Conservation (phyloP, 2,888 invertebrate species). For the Sinodicranocentrus sp. region DNA sequence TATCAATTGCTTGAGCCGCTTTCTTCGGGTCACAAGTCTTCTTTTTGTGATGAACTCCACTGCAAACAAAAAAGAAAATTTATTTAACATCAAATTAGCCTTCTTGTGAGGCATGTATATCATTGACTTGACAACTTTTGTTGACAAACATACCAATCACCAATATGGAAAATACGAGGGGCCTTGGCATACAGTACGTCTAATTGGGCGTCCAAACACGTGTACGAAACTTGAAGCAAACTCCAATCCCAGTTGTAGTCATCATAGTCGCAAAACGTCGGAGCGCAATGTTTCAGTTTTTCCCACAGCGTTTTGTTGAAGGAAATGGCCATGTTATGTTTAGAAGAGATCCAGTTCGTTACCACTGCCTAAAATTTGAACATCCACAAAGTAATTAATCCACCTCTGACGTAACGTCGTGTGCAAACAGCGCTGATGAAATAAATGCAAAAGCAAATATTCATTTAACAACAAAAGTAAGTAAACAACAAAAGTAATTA, state of each 20-base stretch:
- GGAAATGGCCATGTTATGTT: conserved; percentile 99
- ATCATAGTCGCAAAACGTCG: conserved; percentile 96
- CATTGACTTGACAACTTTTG: too few species aligned
- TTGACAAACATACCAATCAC: conserved; percentile 99
- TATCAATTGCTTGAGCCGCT: conserved; percentile 77
- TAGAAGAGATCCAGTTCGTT: conserved; percentile 96
- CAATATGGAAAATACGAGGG: conserved; percentile 98
- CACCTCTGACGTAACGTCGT: too few species aligned
- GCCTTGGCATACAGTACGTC: conserved; percentile 90
- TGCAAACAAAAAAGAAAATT: conserved; percentile 79
- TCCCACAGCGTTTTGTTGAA: conserved; percentile 94
- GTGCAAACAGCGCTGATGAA: too few species aligned
- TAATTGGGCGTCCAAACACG: conserved; percentile 84
- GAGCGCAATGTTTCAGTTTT: conserved; percentile 87
- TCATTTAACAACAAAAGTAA: too few species aligned
- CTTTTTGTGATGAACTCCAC: conserved; percentile 97
- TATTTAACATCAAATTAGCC: background rate
- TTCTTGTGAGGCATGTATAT: too few species aligned
- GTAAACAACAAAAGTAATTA: too few species aligned
- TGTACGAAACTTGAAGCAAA: conserved; percentile 92
- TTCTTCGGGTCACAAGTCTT: conserved; percentile 92
- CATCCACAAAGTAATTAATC: too few species aligned
- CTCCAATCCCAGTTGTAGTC: conserved; percentile 99
- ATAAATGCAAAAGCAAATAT: too few species aligned
- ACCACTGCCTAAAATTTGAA: conserved; percentile 96